Evolutionary conservation across 2,797 vertebrate species (phyloP), one percentile per base, ranked within the genome.

Genomic region (Chloroceryle amazona): DNA sequence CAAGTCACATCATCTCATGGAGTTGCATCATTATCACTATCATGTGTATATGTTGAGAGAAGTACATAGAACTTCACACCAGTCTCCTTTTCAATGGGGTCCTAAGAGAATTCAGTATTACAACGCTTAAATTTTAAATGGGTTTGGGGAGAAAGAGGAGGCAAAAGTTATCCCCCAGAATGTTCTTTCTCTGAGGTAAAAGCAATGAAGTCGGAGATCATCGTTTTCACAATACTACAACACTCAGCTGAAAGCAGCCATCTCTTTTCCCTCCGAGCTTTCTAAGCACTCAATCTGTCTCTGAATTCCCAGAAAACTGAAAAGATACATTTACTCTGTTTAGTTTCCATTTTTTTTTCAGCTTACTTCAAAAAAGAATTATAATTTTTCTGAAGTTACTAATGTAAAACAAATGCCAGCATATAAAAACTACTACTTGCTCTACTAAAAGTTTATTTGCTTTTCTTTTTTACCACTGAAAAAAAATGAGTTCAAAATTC

Each of bases 401-500:
- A 95, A 92, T 51, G 62, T 75, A 94, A 96, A 95, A 70, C 87
- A 94, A 97, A 96, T 9, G 4, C 22, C 42, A 93, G 19, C 25
- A 81, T 13, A 41, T 1, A 28, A 96, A 90, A 92, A 86, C 65
- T 61, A 46, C 89, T 91, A 74, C 54, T 72, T 26, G 11, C 29
- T 81, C 66, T 66, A 41, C 44, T 52, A 79, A 25, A 86, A 89
- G 33, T 68, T 68, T 73, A 47, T 93, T 76, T 80, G 39, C 4
- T 55, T 80, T 91, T 66, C 15, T 55, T 35, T 70, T 49, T 73
- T 80, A 94, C 23, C 71, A 68, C 62, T 78, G 54, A 94, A 52
- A 95, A 93, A 95, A 95, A 93, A 95, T 49, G 44, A 91, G 78
- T 78, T 97, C 82, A 90, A 84, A 87, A 91, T 89, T 93, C 55